Conservation (phyloP, 2,888 invertebrate species). For the Perithous albicinctus region DNA sequence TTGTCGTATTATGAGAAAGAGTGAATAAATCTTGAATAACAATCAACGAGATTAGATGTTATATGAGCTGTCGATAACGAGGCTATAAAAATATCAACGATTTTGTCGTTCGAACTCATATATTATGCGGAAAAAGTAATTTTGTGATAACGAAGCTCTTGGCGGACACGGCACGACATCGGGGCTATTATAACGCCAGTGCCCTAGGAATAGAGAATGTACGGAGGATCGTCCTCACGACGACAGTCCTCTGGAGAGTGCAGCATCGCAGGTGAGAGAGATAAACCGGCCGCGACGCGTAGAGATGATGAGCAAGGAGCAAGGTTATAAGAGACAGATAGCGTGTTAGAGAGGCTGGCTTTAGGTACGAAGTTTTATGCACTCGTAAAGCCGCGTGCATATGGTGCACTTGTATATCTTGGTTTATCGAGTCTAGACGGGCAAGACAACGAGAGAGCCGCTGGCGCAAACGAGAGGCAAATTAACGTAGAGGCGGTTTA, state of each 20-base stretch:
- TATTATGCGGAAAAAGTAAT: not conserved
- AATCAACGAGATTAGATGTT: not conserved
- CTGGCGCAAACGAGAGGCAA: constrained; percentile 62
- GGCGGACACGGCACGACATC: not conserved
- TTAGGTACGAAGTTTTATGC: constrained; percentile 68
- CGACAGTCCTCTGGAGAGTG: constrained; percentile 4
- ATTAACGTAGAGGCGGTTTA: constrained; percentile 64
- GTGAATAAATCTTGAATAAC: not conserved
- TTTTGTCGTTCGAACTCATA: constrained; percentile 16
- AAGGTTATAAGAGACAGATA: constrained; percentile 4
- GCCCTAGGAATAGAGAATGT: not conserved
- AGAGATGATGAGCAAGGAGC: constrained; percentile 20
- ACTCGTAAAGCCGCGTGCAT: constrained; percentile 70
- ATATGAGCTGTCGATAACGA: constrained; percentile 4
- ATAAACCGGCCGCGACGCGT: constrained; percentile 32
- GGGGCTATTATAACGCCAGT: not conserved
- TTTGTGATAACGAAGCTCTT: not conserved
- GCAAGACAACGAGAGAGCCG: constrained; percentile 67
- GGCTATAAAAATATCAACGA: constrained; percentile 35
- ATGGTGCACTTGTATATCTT: constrained; percentile 70
- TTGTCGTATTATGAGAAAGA: not conserved
- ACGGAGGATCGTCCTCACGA: not conserved
- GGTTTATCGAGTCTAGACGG: constrained; percentile 73
- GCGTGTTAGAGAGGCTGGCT: not conserved
- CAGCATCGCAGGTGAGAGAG: constrained; percentile 59